Evolutionary conservation across 1,140 invertebrate genomes (phyloP).

Genomic region (Sitodiplosis mosellana): DNA sequence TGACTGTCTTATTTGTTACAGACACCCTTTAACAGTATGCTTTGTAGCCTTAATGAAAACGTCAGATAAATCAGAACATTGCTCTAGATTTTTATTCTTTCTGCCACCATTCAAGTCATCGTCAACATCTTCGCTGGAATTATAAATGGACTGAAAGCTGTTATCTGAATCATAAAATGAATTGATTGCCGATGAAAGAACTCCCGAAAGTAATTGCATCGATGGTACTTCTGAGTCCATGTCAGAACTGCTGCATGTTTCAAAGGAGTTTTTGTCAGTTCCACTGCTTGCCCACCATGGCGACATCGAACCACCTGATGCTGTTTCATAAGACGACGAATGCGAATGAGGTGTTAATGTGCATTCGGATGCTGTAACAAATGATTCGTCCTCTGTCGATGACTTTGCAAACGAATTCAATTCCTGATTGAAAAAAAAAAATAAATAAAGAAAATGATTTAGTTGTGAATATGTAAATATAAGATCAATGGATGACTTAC

Average conservation of each 20-base stretch:
- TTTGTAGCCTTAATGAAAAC: conserved; percentile 16
- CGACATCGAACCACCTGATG: conserved; percentile 33
- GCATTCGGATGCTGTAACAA: conserved; percentile 47
- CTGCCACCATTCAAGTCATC: too few species aligned
- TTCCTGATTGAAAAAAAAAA: conserved; percentile 13
- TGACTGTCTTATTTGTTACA: conserved; percentile 7
- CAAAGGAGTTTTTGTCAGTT: conserved; percentile 20
- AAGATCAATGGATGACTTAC: conserved; percentile 4
- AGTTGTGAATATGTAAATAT: not conserved
- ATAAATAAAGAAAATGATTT: not conserved
- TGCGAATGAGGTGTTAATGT: conserved; percentile 37
- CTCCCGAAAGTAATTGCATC: not conserved
- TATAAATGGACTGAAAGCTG: not conserved
- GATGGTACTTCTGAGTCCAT: not conserved
- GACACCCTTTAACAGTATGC: conserved; percentile 29
- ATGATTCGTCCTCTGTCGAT: conserved; percentile 34
- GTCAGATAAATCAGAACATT: not conserved
- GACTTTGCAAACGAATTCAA: conserved; percentile 23
- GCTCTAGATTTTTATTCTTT: too few species aligned
- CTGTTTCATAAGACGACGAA: conserved; percentile 44
- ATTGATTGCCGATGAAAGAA: conserved; percentile 1
- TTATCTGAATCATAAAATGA: conserved; percentile 4
- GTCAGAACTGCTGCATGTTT: conserved; percentile 4
- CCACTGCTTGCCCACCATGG: conserved; percentile 28
- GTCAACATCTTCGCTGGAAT: too few species aligned